These are phyloP conservation scores for Neuroterus valhalla DNA, from an alignment of 1,140 invertebrate genomes.

Conservation along the genomic window DNA sequence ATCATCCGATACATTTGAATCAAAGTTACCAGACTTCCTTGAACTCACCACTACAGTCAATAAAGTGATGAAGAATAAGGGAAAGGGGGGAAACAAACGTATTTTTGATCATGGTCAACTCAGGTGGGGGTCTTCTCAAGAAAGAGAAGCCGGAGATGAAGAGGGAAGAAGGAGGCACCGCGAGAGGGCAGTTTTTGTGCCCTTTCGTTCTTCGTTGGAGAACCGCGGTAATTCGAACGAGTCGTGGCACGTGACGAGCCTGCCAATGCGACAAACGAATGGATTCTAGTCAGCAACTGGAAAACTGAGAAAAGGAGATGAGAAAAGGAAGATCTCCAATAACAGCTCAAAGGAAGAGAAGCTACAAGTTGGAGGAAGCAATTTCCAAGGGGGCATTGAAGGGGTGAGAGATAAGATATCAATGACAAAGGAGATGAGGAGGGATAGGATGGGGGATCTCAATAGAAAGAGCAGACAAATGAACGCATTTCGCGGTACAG, in stretches of 20 bases:
- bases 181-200: slow-evolving; percentile 51
- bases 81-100: background rate
- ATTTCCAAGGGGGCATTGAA: too few species aligned
- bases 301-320: slow-evolving; percentile 48
- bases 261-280: slow-evolving; percentile 53
- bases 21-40: too few species aligned
- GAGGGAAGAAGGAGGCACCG: slow-evolving; percentile 36
- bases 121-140: background rate
- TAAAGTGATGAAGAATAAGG: background rate
- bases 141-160: slow-evolving; percentile 34
- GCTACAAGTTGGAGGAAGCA: slow-evolving; percentile 40
- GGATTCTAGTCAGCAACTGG: slow-evolving; percentile 53
- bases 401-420: too few species aligned
- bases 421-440: too few species aligned
- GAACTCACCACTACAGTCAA: too few species aligned
- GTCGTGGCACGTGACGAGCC: slow-evolving; percentile 57
- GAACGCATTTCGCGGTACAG: slow-evolving; percentile 52
- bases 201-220: slow-evolving; percentile 39
- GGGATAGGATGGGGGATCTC: too few species aligned
- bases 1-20: too few species aligned
- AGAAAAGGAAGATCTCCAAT: slow-evolving; percentile 40
- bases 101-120: too few species aligned
- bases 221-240: slow-evolving; percentile 31
- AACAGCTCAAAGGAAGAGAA: slow-evolving; percentile 34
- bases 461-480: slow-evolving; percentile 51